Percentiles rank a stretch among this genome's conserved stretches.
Evolutionary conservation across 2,113 vertebrate species (phyloP).

Genomic region (Ciconia maguari): DNA sequence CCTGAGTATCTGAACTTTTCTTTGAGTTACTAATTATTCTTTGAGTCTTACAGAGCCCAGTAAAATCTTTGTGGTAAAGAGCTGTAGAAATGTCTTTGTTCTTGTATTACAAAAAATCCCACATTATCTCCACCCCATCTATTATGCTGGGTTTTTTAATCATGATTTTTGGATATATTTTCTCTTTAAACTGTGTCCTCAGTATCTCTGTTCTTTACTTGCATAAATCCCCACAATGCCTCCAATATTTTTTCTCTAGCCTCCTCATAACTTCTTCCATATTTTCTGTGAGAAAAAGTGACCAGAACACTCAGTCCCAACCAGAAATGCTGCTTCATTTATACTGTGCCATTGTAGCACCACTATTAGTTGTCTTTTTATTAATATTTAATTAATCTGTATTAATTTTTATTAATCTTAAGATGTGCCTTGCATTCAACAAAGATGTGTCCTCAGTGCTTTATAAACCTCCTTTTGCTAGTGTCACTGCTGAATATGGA

Average conservation of each 20-base stretch:
- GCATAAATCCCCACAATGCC: not conserved
- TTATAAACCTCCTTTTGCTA: not conserved
- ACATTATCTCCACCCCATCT: not conserved
- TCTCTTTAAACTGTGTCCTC: not conserved
- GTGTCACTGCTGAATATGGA: not conserved
- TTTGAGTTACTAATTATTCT: not conserved
- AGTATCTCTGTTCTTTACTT: not conserved
- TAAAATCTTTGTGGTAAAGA: not conserved
- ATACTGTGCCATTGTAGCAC: not conserved
- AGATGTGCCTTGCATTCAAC: not conserved
- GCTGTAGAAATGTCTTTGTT: not conserved
- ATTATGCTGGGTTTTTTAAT: not conserved
- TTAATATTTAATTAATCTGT: too few species aligned
- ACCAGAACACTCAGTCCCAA: not conserved
- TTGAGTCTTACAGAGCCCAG: not conserved
- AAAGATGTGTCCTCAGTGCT: not conserved
- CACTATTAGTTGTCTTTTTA: not conserved
- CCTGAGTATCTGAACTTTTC: not conserved
- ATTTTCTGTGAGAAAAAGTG: not conserved
- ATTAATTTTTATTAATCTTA: not conserved
- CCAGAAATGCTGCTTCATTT: not conserved
- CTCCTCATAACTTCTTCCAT: not conserved
- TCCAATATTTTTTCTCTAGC: not conserved
- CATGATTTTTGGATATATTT: not conserved
- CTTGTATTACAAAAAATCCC: not conserved